These are phyloP conservation scores for Drosophila hawaiiensis DNA, from an alignment of 2,888 invertebrate species.

Conservation along the genomic window DNA sequence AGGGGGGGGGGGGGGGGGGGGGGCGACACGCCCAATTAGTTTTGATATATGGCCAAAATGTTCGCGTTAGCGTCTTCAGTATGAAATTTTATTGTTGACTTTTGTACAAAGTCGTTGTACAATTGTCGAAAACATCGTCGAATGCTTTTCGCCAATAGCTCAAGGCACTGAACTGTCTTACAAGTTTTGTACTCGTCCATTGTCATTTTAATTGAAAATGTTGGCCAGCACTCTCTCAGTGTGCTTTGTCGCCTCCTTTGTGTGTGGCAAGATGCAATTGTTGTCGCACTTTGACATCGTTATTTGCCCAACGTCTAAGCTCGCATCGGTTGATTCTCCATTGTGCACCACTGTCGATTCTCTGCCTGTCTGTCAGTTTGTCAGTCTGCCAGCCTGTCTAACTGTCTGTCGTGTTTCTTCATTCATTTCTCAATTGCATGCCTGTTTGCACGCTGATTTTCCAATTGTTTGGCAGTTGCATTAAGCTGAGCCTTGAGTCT, in stretches of 20 bases:
- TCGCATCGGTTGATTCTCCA: conserved; percentile 25
- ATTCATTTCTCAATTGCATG: conserved; percentile 28
- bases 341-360: conserved; percentile 35
- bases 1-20: too few species aligned
- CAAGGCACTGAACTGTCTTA: not conserved
- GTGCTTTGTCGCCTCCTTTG: conserved; percentile 29
- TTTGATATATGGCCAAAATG: conserved; percentile 44
- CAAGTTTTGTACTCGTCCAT: conserved; percentile 41
- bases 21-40: conserved; percentile 71
- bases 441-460: conserved; percentile 53
- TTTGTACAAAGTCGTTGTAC: conserved; percentile 5
- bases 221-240: conserved; percentile 25
- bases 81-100: conserved; percentile 56
- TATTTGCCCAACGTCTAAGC: conserved; percentile 48
- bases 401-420: conserved; percentile 13
- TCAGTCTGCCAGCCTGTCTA: not conserved
- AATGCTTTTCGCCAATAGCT: conserved; percentile 37
- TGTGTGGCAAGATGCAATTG: conserved; percentile 40
- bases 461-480: conserved; percentile 45
- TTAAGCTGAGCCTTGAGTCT: conserved; percentile 27
- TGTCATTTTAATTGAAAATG: conserved; percentile 77
- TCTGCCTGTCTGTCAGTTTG: conserved; percentile 13
- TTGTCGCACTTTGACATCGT: conserved; percentile 39
- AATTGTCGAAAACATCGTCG: not conserved
- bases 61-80: conserved; percentile 51